Conservation (phyloP, 2,888 invertebrate species). For the Creontiades dilutus region DNA sequence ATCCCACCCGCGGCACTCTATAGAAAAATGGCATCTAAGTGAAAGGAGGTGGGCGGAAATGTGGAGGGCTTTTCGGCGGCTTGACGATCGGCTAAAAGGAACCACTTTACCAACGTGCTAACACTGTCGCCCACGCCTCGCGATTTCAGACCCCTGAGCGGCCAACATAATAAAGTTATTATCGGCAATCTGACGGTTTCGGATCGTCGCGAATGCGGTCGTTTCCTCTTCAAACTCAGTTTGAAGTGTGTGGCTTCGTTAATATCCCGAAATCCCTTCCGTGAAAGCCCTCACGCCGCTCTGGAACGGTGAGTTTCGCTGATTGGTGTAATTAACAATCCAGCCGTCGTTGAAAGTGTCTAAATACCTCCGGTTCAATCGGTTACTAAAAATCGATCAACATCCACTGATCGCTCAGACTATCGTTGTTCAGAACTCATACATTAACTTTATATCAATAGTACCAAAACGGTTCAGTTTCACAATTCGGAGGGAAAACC, state of each 20-base stretch:
- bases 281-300: neutral
- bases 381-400: too few species aligned
- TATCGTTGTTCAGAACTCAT: too few species aligned
- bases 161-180: constrained; percentile 24
- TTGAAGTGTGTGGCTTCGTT: constrained; percentile 36
- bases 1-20: neutral
- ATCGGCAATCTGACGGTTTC: neutral
- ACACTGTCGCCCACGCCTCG: neutral
- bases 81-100: constrained; percentile 12
- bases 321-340: constrained; percentile 23
- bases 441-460: too few species aligned
- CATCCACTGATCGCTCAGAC: too few species aligned
- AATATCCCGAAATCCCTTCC: neutral
- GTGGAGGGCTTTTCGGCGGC: neutral
- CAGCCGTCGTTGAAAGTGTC: neutral
- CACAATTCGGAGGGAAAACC: too few species aligned
- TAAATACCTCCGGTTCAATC: neutral
- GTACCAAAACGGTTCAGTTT: too few species aligned
- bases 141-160: neutral
- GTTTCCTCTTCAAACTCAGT: constrained; percentile 17
- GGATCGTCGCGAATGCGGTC: constrained; percentile 7
- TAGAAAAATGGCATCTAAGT: constrained; percentile 7
- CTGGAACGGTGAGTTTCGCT: constrained; percentile 12
- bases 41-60: neutral
- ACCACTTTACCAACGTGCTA: constrained; percentile 27